Evolutionary conservation across 2,888 invertebrate species (phyloP).

Genomic region (Macrophya alboannulata): DNA sequence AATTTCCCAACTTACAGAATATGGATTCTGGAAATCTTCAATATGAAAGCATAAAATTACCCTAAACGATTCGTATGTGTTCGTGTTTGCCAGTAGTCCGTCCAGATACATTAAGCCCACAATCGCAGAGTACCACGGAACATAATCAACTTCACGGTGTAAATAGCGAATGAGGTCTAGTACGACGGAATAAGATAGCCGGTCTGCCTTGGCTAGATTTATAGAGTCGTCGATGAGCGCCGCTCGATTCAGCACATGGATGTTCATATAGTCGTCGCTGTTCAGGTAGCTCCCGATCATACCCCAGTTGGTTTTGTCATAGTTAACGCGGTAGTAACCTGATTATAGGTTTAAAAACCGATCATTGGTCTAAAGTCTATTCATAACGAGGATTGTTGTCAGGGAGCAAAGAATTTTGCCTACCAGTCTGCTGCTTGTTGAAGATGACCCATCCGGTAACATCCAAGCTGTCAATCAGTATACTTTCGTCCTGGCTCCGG

Average conservation of each 20-base stretch:
- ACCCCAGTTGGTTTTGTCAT: slow-evolving; percentile 76
- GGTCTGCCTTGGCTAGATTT: slow-evolving; percentile 78
- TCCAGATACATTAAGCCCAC: slow-evolving; percentile 78
- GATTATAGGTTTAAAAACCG: not conserved
- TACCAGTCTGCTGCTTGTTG: slow-evolving; percentile 76
- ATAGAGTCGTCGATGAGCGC: slow-evolving; percentile 82
- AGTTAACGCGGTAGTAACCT: slow-evolving; percentile 79
- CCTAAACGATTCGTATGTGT: slow-evolving; percentile 81
- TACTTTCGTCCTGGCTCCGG: slow-evolving; percentile 58
- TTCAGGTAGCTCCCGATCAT: slow-evolving; percentile 68
- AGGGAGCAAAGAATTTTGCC: slow-evolving; percentile 37
- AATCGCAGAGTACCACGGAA: slow-evolving; percentile 87
- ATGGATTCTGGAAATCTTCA: not conserved
- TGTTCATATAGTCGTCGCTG: slow-evolving; percentile 74
- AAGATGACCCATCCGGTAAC: slow-evolving; percentile 78
- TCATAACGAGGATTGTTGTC: slow-evolving; percentile 43
- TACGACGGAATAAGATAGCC: slow-evolving; percentile 79
- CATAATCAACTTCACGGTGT: slow-evolving; percentile 83
- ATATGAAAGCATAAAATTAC: slow-evolving; percentile 33
- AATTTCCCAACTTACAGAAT: not conserved
- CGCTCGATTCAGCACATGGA: slow-evolving; percentile 80
- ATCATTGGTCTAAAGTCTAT: not conserved
- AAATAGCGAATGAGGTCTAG: slow-evolving; percentile 82
- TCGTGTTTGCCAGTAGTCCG: slow-evolving; percentile 79
- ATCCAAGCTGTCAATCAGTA: slow-evolving; percentile 61